phyloP scores from a whole-genome alignment of 1,140 invertebrate species.

The Stegodyphus mimosarum region DNA sequence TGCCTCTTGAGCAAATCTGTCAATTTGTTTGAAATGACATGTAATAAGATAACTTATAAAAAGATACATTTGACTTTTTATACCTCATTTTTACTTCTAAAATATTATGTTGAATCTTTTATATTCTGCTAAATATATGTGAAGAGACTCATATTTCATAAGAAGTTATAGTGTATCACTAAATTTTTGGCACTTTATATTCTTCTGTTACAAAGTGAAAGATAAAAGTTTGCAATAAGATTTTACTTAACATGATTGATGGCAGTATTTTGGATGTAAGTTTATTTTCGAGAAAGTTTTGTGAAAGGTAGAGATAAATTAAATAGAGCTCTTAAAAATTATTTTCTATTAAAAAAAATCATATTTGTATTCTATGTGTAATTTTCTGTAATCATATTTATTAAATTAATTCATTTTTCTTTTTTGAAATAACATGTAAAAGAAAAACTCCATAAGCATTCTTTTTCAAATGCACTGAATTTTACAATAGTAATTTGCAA shows the following conservation, averaged over 20 bases:
- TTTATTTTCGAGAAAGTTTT: neutral
- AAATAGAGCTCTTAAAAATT: too few species aligned
- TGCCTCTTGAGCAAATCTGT: constrained; percentile 12
- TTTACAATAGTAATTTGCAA: too few species aligned
- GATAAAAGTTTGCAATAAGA: neutral
- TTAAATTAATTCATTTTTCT: too few species aligned
- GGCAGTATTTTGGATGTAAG: neutral
- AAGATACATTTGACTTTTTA: constrained; percentile 33
- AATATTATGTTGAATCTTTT: neutral
- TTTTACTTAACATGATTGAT: too few species aligned
- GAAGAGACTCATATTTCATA: neutral
- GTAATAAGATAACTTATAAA: constrained; percentile 30
- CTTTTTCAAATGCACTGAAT: too few species aligned
- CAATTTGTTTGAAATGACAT: constrained; percentile 2
- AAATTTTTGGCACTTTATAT: neutral
- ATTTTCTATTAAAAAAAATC: too few species aligned
- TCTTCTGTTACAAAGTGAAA: neutral
- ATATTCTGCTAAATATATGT: neutral
- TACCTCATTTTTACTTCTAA: constrained; percentile 51
- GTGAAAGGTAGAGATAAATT: neutral
- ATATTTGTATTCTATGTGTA: too few species aligned
- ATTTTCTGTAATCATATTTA: too few species aligned
- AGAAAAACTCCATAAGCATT: too few species aligned
- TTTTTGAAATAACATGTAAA: too few species aligned
- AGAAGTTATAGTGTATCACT: neutral